Conservation (phyloP, 2,797 vertebrate species). For the Pelochelys cantorii region DNA sequence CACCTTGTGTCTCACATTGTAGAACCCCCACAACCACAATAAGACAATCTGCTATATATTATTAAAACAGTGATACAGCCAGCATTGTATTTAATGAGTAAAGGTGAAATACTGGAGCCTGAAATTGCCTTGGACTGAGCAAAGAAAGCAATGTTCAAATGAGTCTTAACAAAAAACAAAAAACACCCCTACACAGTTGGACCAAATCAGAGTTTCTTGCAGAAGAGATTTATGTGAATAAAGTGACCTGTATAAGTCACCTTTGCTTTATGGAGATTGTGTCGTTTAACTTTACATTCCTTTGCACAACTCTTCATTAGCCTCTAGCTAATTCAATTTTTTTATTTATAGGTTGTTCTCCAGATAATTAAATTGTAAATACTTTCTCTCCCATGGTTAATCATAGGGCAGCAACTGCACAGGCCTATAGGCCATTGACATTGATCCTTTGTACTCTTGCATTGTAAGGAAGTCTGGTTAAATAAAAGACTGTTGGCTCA, state of each 20-base stretch:
- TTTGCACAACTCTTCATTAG: constrained; percentile 45
- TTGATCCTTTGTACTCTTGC: constrained; percentile 63
- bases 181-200: constrained; percentile 17
- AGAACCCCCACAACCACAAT: neutral
- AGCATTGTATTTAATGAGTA: constrained; percentile 52
- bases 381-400: constrained; percentile 46
- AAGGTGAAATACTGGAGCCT: constrained; percentile 37
- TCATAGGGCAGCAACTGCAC: constrained; percentile 51
- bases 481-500: constrained; percentile 59
- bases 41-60: neutral
- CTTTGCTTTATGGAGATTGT: constrained; percentile 10
- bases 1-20: neutral
- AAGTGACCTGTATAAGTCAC: constrained; percentile 5
- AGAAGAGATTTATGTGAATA: constrained; percentile 35
- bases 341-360: constrained; percentile 48
- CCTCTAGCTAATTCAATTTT: constrained; percentile 36
- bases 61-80: constrained; percentile 48
- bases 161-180: neutral
- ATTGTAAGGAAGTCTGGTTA: constrained; percentile 61
- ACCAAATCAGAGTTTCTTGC: constrained; percentile 28
- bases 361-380: constrained; percentile 71
- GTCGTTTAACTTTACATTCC: constrained; percentile 18
- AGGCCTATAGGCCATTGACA: constrained; percentile 62
- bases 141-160: constrained; percentile 44
- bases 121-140: constrained; percentile 49